A percentile compares a stretch with the other conserved stretches of the same genome.
These are phyloP conservation scores for Ormyrus thymus DNA, from an alignment of 2,888 invertebrate species.

Conservation along the genomic window DNA sequence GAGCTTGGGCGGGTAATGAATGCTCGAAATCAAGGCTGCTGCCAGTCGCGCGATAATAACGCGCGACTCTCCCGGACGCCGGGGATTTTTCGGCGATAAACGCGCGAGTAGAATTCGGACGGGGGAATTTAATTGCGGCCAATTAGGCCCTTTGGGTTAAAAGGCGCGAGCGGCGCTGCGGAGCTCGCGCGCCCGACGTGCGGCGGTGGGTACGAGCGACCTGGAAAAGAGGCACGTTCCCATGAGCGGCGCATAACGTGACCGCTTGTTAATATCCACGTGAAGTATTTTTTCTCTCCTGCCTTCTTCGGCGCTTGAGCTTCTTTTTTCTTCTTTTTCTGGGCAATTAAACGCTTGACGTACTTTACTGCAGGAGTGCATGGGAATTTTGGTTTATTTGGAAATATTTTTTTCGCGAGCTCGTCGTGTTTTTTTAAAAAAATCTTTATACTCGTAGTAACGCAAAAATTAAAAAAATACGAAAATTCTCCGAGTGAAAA, in stretches of 20 bases:
- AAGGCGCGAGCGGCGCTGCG: slow-evolving; percentile 19
- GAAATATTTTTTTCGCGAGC: slow-evolving; percentile 1
- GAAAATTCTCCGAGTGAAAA: no score
- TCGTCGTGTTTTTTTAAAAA: background rate
- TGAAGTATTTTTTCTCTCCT: slow-evolving; percentile 7
- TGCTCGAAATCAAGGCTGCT: slow-evolving; percentile 33
- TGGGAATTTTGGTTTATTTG: slow-evolving; percentile 19
- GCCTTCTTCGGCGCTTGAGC: background rate
- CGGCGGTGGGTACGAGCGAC: background rate
- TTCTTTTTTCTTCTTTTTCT: slow-evolving; percentile 3
- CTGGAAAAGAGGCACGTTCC: slow-evolving; percentile 27
- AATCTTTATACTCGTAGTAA: no score
- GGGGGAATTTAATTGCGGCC: slow-evolving; percentile 67
- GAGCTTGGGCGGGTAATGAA: slow-evolving; percentile 1
- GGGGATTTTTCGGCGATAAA: slow-evolving; percentile 56
- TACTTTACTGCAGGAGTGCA: slow-evolving; percentile 20
- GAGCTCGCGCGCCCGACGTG: background rate
- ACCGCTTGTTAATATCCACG: slow-evolving; percentile 22
- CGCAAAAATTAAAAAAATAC: no score
- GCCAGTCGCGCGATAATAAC: slow-evolving; percentile 19
- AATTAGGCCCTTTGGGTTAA: slow-evolving; percentile 63
- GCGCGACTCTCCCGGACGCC: slow-evolving; percentile 5
- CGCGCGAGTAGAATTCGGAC: slow-evolving; percentile 53
- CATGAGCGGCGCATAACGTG: slow-evolving; percentile 22
- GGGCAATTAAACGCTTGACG: slow-evolving; percentile 28